Base-by-base conservation (phyloP, 2,113 vertebrate genomes). In the Clupea harengus region DNA sequence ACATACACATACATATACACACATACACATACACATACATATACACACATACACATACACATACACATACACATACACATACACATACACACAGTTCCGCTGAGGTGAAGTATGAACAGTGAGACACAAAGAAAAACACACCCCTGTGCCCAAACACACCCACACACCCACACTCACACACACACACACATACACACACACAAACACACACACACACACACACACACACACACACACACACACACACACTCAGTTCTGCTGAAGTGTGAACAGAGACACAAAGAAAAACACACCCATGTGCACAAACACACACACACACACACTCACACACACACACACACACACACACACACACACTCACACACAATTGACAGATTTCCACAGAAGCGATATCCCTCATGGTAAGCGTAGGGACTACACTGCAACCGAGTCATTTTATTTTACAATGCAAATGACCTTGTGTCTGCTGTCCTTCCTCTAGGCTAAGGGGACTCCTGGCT, bases 1-100 rank as follows among this genome's bases (percentile, higher is more conserved):
- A 67, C 22, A 25, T 20, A 64, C n/a, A 64, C 60, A 64, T 20
- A n/a, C 60, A 64, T 6, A 67, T 22, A 67, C 60, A 67, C 60
- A 67, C 54, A 17, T 13, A 57, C 44, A 60, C 52, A 39, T 22
- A 28, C 83, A 75, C 82, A n/a, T 81, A 49, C 54, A 88, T 85
- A 64, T n/a, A 67, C 22, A 25, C 60, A 64, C 5, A 64, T 20
- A 64, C 60, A 39, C 39, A 39, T 2, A 39, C 2, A 39, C 39
- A 39, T 2, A 39, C 2, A 39, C 39, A 39, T 2, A 39, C 2
- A 39, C 39, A 39, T 2, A 39, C 2, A 39, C 1, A 39, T 1
- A 39, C 39, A 39, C 39, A 39, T 2, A 39, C 39, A 39, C 39
- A 39, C 39, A 39, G 39, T 39, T 39, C 39, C 39, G 39, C 39